These are phyloP conservation scores for Cryptophagus acutangulus DNA, from an alignment of 2,888 invertebrate genomes.

Conservation along the genomic window DNA sequence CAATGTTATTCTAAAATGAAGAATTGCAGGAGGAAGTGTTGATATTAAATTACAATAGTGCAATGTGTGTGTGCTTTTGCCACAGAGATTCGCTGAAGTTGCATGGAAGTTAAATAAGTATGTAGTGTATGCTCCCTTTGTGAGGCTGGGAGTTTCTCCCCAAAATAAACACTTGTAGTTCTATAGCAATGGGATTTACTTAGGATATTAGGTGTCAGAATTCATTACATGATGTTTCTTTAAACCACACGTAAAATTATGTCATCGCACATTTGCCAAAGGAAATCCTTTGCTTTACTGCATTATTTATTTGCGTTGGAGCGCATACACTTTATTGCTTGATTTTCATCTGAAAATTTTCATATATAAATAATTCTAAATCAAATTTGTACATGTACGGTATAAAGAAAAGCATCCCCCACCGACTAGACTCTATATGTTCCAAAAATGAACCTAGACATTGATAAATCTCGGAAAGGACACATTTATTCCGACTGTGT, in stretches of 20 bases:
- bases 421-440: too few relatives aligned
- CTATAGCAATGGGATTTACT: conserved; percentile 5
- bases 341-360: too few relatives aligned
- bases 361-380: too few relatives aligned
- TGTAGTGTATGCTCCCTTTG: conserved; percentile 2
- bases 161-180: conserved; percentile 7
- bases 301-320: not conserved
- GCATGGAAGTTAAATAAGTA: conserved; percentile 9
- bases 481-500: conserved; percentile 1
- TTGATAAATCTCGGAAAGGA: not conserved
- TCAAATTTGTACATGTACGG: too few relatives aligned
- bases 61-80: conserved; percentile 14
- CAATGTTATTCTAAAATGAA: too few relatives aligned
- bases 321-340: too few relatives aligned
- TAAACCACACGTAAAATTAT: conserved; percentile 13
- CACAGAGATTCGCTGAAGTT: conserved; percentile 11
- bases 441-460: too few relatives aligned
- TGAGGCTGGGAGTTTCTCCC: conserved; percentile 4
- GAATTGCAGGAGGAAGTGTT: not conserved
- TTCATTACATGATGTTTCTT: conserved; percentile 22
- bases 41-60: conserved; percentile 22
- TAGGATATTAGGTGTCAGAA: conserved; percentile 21
- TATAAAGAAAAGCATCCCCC: too few relatives aligned
- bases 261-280: conserved; percentile 8
- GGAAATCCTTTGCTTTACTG: not conserved